These are phyloP conservation scores for Vultur gryphus DNA, from an alignment of 2,797 vertebrate species.

Conservation along the genomic window DNA sequence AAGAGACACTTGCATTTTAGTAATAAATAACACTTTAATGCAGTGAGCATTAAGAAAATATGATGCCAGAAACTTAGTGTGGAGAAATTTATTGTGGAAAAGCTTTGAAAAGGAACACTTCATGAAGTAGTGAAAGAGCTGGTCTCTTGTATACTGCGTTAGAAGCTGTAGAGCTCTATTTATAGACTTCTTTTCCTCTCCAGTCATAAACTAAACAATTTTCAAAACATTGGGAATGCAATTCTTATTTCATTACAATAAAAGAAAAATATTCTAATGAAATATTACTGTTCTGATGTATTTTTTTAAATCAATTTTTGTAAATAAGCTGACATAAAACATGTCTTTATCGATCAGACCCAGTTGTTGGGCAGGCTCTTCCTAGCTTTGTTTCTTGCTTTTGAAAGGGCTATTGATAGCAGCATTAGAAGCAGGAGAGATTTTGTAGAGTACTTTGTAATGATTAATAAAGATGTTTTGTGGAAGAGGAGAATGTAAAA, in stretches of 20 bases:
- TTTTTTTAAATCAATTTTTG: neutral
- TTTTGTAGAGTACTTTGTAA: neutral
- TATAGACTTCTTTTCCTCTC: neutral
- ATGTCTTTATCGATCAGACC: neutral
- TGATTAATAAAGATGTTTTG: neutral
- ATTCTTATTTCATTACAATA: neutral
- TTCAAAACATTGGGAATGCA: neutral
- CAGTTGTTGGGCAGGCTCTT: neutral
- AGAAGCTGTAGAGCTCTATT: neutral
- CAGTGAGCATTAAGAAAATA: neutral
- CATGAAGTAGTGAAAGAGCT: neutral
- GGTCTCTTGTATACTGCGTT: neutral
- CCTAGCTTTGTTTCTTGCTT: neutral
- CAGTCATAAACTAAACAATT: neutral
- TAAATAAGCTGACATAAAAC: neutral
- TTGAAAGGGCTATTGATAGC: neutral
- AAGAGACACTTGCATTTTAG: neutral
- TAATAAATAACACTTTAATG: neutral
- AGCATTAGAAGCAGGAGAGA: neutral
- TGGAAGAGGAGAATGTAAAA: neutral
- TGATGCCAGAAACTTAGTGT: neutral
- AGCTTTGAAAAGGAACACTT: neutral
- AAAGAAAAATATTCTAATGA: neutral
- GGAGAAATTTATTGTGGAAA: neutral
- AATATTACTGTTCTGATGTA: neutral